These are phyloP conservation scores for Megastigmus dorsalis DNA, from an alignment of 2,888 invertebrate genomes.

Conservation along the genomic window DNA sequence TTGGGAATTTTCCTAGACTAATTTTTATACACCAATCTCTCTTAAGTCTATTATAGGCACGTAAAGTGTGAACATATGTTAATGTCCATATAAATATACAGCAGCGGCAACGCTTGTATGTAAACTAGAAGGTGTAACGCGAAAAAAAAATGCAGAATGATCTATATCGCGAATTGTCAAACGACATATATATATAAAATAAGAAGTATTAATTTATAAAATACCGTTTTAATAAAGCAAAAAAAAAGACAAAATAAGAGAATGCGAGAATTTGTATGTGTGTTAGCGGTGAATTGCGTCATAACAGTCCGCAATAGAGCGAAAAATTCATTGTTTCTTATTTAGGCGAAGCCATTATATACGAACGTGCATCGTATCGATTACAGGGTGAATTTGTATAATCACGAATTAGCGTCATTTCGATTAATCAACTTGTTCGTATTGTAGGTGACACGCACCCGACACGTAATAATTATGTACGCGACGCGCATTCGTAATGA, in stretches of 20 bases:
- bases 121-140: slow-evolving; percentile 34
- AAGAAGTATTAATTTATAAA: slow-evolving; percentile 64
- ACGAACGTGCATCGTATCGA: slow-evolving; percentile 42
- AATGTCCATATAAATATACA: slow-evolving; percentile 43
- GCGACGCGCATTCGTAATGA: slow-evolving; percentile 40
- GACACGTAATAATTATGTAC: slow-evolving; percentile 39
- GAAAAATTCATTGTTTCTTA: slow-evolving; percentile 31
- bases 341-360: slow-evolving; percentile 29
- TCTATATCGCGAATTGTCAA: slow-evolving; percentile 43
- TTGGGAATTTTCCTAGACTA: slow-evolving; percentile 39
- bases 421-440: slow-evolving; percentile 26
- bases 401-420: slow-evolving; percentile 53
- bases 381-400: slow-evolving; percentile 58
- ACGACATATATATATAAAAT: slow-evolving; percentile 39
- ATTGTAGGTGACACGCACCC: slow-evolving; percentile 27
- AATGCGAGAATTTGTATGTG: slow-evolving; percentile 40
- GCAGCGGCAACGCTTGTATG: slow-evolving; percentile 24
- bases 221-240: slow-evolving; percentile 59
- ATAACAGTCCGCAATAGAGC: slow-evolving; percentile 16
- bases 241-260: slow-evolving; percentile 37
- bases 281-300: slow-evolving; percentile 13
- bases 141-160: slow-evolving; percentile 29
- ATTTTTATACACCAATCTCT: slow-evolving; percentile 42
- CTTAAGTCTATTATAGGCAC: slow-evolving; percentile 9
- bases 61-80: slow-evolving; percentile 21